A percentile compares a stretch with the other conserved stretches of the same genome.
phyloP scores from a whole-genome alignment of 2,113 vertebrate species.

The Lagopus muta region DNA sequence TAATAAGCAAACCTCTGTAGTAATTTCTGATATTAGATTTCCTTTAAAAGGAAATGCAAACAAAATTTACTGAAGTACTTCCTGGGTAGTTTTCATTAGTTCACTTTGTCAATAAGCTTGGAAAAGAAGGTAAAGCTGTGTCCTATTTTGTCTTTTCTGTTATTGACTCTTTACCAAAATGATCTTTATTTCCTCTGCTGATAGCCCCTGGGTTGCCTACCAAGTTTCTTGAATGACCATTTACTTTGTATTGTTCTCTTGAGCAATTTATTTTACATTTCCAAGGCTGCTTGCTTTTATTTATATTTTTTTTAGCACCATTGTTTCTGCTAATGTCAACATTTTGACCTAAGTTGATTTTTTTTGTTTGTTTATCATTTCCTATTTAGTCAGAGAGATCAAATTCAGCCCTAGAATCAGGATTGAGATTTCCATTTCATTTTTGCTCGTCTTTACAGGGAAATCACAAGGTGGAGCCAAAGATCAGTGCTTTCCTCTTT shows the following conservation, averaged over 20 bases:
- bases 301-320: background rate
- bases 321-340: background rate
- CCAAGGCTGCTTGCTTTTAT: background rate
- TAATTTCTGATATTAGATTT: background rate
- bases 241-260: background rate
- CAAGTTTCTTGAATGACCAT: background rate
- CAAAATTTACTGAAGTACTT: background rate
- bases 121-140: rapidly evolving
- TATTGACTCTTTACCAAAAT: background rate
- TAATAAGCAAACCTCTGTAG: background rate
- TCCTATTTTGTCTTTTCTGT: background rate
- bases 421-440: background rate
- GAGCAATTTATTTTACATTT: background rate
- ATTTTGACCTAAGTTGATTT: background rate
- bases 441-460: rapidly evolving
- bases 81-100: background rate
- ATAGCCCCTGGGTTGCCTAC: rapidly evolving
- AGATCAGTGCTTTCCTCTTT: background rate
- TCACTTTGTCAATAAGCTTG: background rate
- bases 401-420: background rate
- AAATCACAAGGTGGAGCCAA: conserved; percentile 41
- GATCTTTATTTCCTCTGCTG: background rate
- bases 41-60: background rate
- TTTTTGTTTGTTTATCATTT: background rate
- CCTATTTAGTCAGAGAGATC: background rate